Evolutionary conservation across 2,888 invertebrate genomes (phyloP), one percentile per base, ranked within the genome.

Genomic region (Chrysina gloriosa): DNA sequence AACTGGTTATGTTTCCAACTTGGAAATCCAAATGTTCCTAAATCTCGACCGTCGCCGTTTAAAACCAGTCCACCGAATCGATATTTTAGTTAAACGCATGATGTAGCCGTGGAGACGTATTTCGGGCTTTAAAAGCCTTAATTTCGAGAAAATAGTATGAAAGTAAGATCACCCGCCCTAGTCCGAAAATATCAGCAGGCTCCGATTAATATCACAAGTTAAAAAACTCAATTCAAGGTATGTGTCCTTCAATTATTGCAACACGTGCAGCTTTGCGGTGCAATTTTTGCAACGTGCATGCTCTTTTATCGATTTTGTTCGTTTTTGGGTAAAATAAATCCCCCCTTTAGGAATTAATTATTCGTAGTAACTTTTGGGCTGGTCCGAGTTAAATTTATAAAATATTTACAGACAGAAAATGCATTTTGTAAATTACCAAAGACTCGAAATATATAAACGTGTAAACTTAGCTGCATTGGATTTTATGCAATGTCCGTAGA

Each of bases 61-160:
- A 23, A 29, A 42, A 21, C 34, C 16, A 48, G 25, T 65, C 42
- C 7, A 14, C 23, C 23, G 27, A 68, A 73, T 73, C 71, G 70
- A 73, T 73, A 70, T 65, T 71, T 70, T 75, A 81, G 81, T 81
- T 76, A 76, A 71, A 72, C 77, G 76, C 79, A 81, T 74, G 79
- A 82, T 82, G 82, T 82, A 82, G 82, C 77, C 78, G 73, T 64
- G 42, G 65, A 47, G 42, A 56, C 25, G 47, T 54, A 31, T 21
- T 36, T 58, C 34, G 50, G 69, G 65, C 65, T 69, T 69, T 65
- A 58, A 48, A 56, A 69, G 69, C 69, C 69, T 69, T 42, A 39
- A 42, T 63, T 54, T 25, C 6, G 25, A 14, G 36, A 11, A 25
- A 16, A 58, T 58, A 56, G 36, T 56, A 58, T 39, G 58, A 58